These are phyloP conservation scores for Neotoxoptera formosana DNA, from an alignment of 1,140 invertebrate species.

Conservation along the genomic window DNA sequence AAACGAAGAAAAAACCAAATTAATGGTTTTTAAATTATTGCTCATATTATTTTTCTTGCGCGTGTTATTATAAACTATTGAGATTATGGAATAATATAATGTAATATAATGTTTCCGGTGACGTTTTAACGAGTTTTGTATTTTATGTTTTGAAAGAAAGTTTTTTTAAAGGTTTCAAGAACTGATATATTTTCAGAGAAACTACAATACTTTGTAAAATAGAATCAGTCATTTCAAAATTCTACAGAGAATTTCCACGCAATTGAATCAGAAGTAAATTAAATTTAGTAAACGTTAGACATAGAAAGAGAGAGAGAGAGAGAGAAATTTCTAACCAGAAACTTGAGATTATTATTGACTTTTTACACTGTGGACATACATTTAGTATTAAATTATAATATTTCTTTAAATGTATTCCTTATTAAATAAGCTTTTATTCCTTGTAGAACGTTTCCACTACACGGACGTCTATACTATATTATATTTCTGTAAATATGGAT, in stretches of 20 bases:
- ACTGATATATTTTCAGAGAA: background rate
- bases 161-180: background rate
- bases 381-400: background rate
- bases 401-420: background rate
- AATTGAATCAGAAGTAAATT: conserved; percentile 11
- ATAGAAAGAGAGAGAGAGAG: no score
- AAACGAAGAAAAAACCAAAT: background rate
- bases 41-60: background rate
- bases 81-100: background rate
- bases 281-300: background rate
- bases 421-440: background rate
- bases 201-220: background rate
- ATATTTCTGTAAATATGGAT: no score
- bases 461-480: background rate
- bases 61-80: background rate
- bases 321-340: background rate
- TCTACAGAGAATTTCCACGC: background rate
- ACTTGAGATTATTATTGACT: background rate
- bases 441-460: background rate
- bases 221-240: conserved; percentile 9
- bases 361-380: background rate
- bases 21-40: background rate
- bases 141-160: background rate
- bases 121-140: background rate
- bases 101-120: background rate